phyloP scores from a whole-genome alignment of 2,113 vertebrate genomes.

The Chlorodrepanis virens region DNA sequence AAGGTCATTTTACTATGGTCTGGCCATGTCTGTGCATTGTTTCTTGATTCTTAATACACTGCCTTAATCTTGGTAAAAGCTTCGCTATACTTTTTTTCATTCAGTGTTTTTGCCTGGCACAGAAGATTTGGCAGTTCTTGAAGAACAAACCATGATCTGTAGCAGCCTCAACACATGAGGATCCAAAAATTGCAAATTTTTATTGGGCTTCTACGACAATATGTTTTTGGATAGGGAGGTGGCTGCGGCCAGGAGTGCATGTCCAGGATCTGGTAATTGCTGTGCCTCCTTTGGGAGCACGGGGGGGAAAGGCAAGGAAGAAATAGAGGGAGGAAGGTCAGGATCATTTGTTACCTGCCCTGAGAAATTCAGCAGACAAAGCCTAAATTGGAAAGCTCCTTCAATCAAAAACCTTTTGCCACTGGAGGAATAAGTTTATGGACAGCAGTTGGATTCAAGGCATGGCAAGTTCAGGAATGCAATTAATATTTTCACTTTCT shows the following conservation, averaged over 20 bases:
- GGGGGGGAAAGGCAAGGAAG: neutral
- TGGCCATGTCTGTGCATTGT: neutral
- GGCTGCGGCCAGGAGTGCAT: neutral
- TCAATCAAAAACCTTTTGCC: slow-evolving; percentile 20
- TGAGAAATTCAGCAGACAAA: slow-evolving; percentile 8
- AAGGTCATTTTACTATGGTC: neutral
- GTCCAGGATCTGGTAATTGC: neutral
- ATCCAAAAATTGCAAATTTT: neutral
- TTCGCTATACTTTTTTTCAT: neutral
- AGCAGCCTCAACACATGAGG: neutral
- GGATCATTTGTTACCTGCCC: neutral
- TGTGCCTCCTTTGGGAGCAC: neutral
- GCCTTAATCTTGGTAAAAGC: neutral
- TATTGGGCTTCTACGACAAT: neutral
- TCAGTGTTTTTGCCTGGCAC: neutral
- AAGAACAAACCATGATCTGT: neutral
- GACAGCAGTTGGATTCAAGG: neutral
- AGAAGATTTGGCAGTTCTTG: neutral
- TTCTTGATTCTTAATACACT: neutral
- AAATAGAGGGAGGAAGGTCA: slow-evolving; percentile 9
- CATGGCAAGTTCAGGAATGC: neutral
- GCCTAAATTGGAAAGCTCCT: slow-evolving; percentile 1
- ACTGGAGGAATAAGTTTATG: neutral
- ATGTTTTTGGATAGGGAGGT: neutral
- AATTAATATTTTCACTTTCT: neutral